A percentile compares a stretch with the other conserved stretches of the same genome.
These are phyloP conservation scores for Yponomeuta malinellus DNA, from an alignment of 2,888 invertebrate genomes.

Conservation along the genomic window DNA sequence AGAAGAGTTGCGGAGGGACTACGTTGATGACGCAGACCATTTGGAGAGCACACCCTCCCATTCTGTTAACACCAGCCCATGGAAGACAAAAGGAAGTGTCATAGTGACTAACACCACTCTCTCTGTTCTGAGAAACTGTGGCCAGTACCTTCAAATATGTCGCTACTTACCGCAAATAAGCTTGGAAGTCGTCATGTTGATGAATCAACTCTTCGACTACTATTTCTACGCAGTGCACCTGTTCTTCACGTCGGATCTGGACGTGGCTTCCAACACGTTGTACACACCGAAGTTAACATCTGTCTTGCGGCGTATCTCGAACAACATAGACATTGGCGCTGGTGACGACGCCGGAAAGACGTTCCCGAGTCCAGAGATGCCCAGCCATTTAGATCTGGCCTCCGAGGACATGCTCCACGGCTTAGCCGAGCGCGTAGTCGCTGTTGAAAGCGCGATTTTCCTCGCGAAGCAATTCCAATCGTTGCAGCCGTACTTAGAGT, in stretches of 20 bases:
- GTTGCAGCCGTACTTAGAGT: conserved; percentile 89
- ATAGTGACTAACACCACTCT: conserved; percentile 94
- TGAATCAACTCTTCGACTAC: conserved; percentile 95
- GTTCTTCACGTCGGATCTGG: conserved; percentile 88
- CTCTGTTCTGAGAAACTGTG: conserved; percentile 91
- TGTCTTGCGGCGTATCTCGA: conserved; percentile 85
- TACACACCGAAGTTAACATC: conserved; percentile 82
- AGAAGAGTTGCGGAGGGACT: conserved; percentile 83
- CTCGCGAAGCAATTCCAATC: conserved; percentile 91
- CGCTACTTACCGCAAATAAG: conserved; percentile 91
- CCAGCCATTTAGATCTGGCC: conserved; percentile 46
- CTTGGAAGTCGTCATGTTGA: conserved; percentile 90
- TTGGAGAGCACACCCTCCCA: conserved; percentile 32
- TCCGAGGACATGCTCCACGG: conserved; percentile 86
- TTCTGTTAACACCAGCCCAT: conserved; percentile 40
- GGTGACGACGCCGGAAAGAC: conserved; percentile 43
- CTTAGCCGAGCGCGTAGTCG: conserved; percentile 90
- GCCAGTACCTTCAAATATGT: conserved; percentile 95
- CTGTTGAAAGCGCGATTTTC: conserved; percentile 94
- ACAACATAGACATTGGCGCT: conserved; percentile 76
- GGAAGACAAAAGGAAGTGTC: conserved; percentile 64
- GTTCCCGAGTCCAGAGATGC: conserved; percentile 42
- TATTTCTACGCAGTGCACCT: conserved; percentile 92
- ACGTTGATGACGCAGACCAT: conserved; percentile 78
- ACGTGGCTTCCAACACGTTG: conserved; percentile 68